Evolutionary conservation across 2,888 invertebrate genomes (phyloP).

Genomic region (Tinea pellionella): DNA sequence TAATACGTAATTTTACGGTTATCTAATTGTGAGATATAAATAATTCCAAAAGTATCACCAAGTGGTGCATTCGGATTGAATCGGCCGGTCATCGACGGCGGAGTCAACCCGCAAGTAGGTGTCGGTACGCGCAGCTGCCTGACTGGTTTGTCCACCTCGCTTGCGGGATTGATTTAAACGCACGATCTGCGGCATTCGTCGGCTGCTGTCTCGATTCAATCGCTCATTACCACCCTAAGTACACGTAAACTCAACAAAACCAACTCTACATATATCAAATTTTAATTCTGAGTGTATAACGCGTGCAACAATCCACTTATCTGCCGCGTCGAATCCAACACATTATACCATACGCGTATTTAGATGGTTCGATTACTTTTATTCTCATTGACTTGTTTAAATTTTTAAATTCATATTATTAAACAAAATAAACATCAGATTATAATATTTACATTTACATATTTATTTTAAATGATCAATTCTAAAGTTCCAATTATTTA

Average conservation of each 20-base stretch:
- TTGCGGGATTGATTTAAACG: slow-evolving; percentile 62
- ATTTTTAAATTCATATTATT: no score
- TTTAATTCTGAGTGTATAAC: no score
- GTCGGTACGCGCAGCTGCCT: slow-evolving; percentile 52
- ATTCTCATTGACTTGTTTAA: no score
- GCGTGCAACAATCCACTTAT: no score
- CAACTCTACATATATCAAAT: not conserved
- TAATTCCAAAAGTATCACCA: not conserved
- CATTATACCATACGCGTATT: no score
- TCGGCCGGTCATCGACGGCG: slow-evolving; percentile 23
- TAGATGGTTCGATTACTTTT: no score
- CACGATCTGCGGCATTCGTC: slow-evolving; percentile 45
- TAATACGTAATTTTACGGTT: not conserved
- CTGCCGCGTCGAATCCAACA: no score
- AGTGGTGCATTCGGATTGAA: slow-evolving; percentile 10
- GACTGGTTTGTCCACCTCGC: slow-evolving; percentile 65
- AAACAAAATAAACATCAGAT: no score
- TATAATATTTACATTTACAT: no score
- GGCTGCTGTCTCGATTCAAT: slow-evolving; percentile 21
- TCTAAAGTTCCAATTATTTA: no score
- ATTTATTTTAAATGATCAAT: no score
- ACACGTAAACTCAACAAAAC: not conserved
- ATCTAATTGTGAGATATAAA: not conserved
- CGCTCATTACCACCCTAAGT: slow-evolving; percentile 11
- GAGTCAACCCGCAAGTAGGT: slow-evolving; percentile 13